Percentiles rank a stretch among this genome's conserved stretches.
These are phyloP conservation scores for Dunckerocampus dactyliophorus DNA, from an alignment of 2,113 vertebrate genomes.

Conservation along the genomic window DNA sequence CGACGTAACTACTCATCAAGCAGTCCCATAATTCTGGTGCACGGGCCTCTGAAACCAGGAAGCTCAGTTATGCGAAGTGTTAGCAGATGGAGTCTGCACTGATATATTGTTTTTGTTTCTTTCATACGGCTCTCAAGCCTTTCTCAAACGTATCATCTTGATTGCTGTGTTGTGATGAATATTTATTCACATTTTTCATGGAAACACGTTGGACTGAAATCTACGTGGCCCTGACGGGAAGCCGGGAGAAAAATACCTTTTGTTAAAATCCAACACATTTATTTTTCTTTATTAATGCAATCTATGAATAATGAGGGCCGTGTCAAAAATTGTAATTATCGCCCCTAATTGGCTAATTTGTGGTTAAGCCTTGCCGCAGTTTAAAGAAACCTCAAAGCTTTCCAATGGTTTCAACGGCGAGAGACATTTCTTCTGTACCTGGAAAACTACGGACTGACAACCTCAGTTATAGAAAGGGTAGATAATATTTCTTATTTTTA, in stretches of 20 bases:
- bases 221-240: constrained; percentile 3
- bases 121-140: constrained; percentile 19
- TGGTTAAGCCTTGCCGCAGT: constrained; percentile 16
- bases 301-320: constrained; percentile 31
- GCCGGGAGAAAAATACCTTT: neutral
- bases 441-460: neutral
- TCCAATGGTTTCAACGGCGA: constrained; percentile 13
- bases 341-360: constrained; percentile 31
- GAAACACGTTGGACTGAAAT: constrained; percentile 9
- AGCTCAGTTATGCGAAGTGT: constrained; percentile 53
- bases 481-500: neutral
- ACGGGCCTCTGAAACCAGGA: constrained; percentile 26
- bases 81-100: constrained; percentile 80
- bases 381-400: constrained; percentile 28
- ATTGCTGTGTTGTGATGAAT: neutral
- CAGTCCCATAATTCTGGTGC: constrained; percentile 48
- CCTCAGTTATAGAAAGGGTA: neutral
- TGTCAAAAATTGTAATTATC: constrained; percentile 40
- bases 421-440: neutral
- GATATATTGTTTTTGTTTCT: constrained; percentile 33
- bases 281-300: constrained; percentile 33
- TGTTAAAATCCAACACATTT: constrained; percentile 2
- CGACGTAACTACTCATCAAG: constrained; percentile 56
- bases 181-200: neutral
- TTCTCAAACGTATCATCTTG: neutral